Conservation (phyloP, 2,113 vertebrate species). For the Dicentrarchus labrax region DNA sequence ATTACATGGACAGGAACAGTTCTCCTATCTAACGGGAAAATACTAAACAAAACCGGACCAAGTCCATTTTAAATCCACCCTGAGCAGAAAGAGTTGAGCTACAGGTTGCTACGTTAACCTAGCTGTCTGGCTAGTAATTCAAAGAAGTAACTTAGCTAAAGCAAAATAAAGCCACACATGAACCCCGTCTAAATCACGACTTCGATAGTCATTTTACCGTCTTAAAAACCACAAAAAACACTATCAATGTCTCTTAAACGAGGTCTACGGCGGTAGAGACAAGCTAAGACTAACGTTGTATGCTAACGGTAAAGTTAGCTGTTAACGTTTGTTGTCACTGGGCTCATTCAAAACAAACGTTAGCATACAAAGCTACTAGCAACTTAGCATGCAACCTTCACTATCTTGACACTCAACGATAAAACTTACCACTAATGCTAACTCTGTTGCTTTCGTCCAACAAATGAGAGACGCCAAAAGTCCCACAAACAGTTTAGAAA, state of each 20-base stretch:
- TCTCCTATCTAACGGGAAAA: not conserved
- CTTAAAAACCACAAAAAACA: not conserved
- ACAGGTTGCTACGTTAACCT: conserved; percentile 27
- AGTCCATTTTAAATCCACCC: not conserved
- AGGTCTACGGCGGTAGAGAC: not conserved
- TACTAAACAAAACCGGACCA: not conserved
- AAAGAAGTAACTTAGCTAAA: not conserved
- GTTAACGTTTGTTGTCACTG: not conserved
- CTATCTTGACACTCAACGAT: not conserved
- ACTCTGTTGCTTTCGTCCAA: not conserved
- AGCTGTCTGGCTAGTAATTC: not conserved
- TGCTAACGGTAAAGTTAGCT: not conserved
- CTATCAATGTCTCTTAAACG: not conserved
- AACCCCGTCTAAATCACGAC: not conserved
- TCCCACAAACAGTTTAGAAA: not conserved
- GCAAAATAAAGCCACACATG: not conserved
- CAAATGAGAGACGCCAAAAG: not conserved
- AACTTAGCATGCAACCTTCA: not conserved
- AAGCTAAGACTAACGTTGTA: not conserved
- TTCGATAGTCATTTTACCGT: not conserved
- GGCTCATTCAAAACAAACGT: conserved; percentile 14
- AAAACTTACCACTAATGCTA: conserved; percentile 4
- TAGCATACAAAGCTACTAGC: conserved; percentile 48
- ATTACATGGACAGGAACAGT: not conserved
- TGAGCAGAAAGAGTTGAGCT: not conserved